These are phyloP conservation scores for Meloe dianella DNA, from an alignment of 2,888 invertebrate species.

Conservation along the genomic window DNA sequence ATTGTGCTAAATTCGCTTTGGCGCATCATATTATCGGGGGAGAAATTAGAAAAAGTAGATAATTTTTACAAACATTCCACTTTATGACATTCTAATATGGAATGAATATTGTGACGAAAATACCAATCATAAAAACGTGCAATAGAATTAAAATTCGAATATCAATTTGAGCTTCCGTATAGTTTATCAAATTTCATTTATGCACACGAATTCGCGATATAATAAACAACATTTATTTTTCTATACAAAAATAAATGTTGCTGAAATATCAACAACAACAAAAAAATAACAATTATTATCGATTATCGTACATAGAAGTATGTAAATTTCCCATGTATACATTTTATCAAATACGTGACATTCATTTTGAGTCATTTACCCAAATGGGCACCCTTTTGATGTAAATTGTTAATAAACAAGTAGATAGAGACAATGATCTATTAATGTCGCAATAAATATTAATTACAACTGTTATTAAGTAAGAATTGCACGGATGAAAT, in stretches of 20 bases:
- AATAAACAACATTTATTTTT: neutral
- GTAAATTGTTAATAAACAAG: constrained; percentile 29
- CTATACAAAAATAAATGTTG: too few species aligned
- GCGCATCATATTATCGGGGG: too few species aligned
- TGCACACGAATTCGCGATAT: neutral
- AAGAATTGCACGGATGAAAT: constrained; percentile 39
- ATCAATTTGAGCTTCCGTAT: too few species aligned
- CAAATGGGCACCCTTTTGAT: constrained; percentile 22
- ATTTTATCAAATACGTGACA: neutral
- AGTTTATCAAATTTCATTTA: neutral
- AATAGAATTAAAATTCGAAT: neutral
- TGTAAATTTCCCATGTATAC: neutral
- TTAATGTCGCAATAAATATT: constrained; percentile 44
- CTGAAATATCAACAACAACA: neutral
- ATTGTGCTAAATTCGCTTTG: neutral
- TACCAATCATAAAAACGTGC: neutral
- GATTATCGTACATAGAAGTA: neutral
- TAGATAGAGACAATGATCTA: constrained; percentile 37
- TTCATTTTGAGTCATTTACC: constrained; percentile 13
- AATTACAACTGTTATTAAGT: constrained; percentile 39
- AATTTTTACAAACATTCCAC: too few species aligned
- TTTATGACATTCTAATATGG: too few species aligned
- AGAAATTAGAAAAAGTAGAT: too few species aligned
- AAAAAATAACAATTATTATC: too few species aligned
- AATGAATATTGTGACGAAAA: neutral